phyloP scores from a whole-genome alignment of 2,113 vertebrate species.

The Struthidea cinerea region DNA sequence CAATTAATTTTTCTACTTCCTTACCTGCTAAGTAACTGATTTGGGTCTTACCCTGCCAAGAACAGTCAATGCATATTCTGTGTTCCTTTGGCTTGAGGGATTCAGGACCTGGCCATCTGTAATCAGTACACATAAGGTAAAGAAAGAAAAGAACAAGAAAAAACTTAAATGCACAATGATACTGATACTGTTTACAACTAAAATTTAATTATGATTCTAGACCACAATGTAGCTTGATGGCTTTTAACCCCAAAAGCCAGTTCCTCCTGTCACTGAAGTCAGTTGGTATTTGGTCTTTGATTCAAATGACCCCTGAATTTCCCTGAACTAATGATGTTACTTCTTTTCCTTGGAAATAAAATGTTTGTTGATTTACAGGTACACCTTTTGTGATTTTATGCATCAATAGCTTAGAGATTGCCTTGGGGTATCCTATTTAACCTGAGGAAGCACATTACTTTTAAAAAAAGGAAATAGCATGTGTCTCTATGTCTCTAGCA shows the following conservation, averaged over 20 bases:
- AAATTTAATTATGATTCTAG: not conserved
- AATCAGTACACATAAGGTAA: not conserved
- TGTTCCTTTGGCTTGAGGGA: not conserved
- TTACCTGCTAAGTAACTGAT: not conserved
- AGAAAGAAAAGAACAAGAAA: not conserved
- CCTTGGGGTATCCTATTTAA: not conserved
- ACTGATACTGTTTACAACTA: not conserved
- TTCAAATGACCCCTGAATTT: not conserved
- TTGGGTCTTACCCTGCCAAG: not conserved
- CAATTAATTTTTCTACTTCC: not conserved
- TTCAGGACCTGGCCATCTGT: not conserved
- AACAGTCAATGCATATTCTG: not conserved
- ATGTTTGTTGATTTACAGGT: not conserved
- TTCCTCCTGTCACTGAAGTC: not conserved
- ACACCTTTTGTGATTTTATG: not conserved
- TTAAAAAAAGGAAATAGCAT: not conserved
- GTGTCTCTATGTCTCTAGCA: not conserved
- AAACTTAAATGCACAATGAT: not conserved
- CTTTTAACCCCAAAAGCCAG: not conserved
- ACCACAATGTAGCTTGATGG: not conserved
- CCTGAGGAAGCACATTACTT: not conserved
- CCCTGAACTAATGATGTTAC: not conserved
- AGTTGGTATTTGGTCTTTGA: not conserved
- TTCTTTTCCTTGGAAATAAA: not conserved
- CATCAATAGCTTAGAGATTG: not conserved